Evolutionary conservation across 2,888 invertebrate genomes (phyloP).

Genomic region (Ophion ventricosus): DNA sequence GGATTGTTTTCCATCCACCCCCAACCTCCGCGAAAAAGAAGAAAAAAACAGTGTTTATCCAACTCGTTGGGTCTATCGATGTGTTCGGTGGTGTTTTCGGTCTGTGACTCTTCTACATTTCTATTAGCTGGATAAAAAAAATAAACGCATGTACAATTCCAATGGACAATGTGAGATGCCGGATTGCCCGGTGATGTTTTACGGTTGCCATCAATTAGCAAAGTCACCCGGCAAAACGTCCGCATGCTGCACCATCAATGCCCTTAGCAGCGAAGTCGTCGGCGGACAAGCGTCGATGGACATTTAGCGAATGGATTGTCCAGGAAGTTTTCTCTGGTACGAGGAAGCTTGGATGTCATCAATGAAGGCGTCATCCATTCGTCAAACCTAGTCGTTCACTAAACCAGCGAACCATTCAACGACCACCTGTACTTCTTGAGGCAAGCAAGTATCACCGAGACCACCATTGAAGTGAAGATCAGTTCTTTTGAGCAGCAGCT

Average conservation of each 20-base stretch:
- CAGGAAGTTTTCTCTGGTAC: background rate
- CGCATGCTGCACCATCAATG: background rate
- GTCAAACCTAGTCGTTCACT: constrained; percentile 3
- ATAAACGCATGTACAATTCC: background rate
- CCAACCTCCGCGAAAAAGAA: background rate
- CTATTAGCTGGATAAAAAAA: background rate
- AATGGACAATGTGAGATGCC: background rate
- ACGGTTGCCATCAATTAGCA: background rate
- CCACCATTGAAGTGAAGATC: no score
- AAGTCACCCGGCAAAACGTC: background rate
- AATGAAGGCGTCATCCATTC: constrained; percentile 1
- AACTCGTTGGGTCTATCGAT: constrained; percentile 19
- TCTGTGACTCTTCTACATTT: constrained; percentile 21
- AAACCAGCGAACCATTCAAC: no score
- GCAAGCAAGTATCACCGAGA: no score
- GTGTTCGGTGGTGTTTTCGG: constrained; percentile 27
- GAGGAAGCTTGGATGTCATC: background rate
- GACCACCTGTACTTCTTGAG: no score
- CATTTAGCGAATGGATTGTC: background rate
- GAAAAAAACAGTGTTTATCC: constrained; percentile 28
- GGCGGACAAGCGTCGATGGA: background rate
- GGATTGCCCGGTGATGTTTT: background rate
- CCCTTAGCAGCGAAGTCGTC: background rate
- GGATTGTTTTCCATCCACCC: constrained; percentile 15
- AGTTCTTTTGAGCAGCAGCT: no score